Evolutionary conservation across 2,888 invertebrate genomes (phyloP).

Genomic region (Eubasilissa splendida): DNA sequence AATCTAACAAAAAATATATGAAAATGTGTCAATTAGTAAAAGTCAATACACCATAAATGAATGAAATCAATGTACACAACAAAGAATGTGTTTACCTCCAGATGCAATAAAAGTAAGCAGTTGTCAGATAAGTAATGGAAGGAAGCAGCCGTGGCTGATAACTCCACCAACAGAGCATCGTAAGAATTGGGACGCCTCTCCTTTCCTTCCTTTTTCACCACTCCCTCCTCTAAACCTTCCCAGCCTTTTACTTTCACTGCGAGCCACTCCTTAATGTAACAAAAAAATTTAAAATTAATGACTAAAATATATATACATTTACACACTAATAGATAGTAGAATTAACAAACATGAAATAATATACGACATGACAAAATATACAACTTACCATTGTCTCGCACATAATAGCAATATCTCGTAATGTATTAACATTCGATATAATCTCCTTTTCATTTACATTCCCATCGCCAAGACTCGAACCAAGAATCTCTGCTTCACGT

Average conservation of each 20-base stretch:
- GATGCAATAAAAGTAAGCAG: constrained; percentile 91
- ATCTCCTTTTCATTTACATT: constrained; percentile 89
- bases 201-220: constrained; percentile 34
- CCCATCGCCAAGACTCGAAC: constrained; percentile 91
- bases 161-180: constrained; percentile 75
- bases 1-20: too few relatives aligned
- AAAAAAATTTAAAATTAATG: background rate
- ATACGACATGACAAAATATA: too few relatives aligned
- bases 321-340: too few relatives aligned
- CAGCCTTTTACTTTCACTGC: constrained; percentile 66
- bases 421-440: constrained; percentile 85
- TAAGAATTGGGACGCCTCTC: constrained; percentile 66
- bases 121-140: constrained; percentile 93
- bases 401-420: constrained; percentile 89
- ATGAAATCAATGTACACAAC: too few relatives aligned
- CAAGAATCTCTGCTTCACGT: constrained; percentile 94
- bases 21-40: background rate
- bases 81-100: constrained; percentile 77
- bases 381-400: constrained; percentile 90
- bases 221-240: constrained; percentile 44
- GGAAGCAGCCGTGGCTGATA: constrained; percentile 81
- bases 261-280: constrained; percentile 82
- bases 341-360: too few relatives aligned
- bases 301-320: too few relatives aligned
- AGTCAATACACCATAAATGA: background rate